A percentile compares a stretch with the other conserved stretches of the same genome.
phyloP scores from a whole-genome alignment of 2,888 invertebrate genomes.

The Anodontia alba region DNA sequence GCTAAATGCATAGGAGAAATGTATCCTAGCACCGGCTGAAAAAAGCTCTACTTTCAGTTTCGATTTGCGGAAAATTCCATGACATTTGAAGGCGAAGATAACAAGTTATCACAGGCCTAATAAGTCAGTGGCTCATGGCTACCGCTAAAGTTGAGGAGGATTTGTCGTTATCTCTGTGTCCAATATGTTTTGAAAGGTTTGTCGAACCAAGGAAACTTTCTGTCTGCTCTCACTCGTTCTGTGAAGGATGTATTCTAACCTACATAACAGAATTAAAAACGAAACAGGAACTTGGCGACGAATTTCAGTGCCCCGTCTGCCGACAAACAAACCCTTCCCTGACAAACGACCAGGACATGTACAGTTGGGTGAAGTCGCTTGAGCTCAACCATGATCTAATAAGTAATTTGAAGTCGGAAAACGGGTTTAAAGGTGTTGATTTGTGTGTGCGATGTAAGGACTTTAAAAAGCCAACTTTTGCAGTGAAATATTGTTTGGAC shows the following conservation, averaged over 20 bases:
- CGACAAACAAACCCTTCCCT: not conserved
- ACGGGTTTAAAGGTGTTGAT: not conserved
- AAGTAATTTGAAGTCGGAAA: not conserved
- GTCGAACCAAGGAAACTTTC: not conserved
- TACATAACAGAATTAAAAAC: not conserved
- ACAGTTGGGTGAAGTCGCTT: not conserved
- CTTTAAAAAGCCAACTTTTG: not conserved
- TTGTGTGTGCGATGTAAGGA: not conserved
- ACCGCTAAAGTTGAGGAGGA: too few relatives aligned
- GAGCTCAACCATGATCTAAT: not conserved
- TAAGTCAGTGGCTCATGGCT: too few relatives aligned
- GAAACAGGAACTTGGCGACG: not conserved
- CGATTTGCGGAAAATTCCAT: too few relatives aligned
- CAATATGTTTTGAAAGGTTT: not conserved
- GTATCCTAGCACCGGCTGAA: too few relatives aligned
- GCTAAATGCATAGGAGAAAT: too few relatives aligned
- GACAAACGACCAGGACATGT: not conserved
- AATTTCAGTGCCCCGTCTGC: not conserved
- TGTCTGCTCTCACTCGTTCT: not conserved
- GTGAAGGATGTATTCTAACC: not conserved
- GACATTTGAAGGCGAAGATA: too few relatives aligned
- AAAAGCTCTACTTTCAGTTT: too few relatives aligned
- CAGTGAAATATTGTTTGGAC: not conserved
- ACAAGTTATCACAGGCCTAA: too few relatives aligned
- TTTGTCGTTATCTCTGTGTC: too few relatives aligned